Base-by-base conservation (phyloP, 2,113 vertebrate species). In the Hydropotes inermis region DNA sequence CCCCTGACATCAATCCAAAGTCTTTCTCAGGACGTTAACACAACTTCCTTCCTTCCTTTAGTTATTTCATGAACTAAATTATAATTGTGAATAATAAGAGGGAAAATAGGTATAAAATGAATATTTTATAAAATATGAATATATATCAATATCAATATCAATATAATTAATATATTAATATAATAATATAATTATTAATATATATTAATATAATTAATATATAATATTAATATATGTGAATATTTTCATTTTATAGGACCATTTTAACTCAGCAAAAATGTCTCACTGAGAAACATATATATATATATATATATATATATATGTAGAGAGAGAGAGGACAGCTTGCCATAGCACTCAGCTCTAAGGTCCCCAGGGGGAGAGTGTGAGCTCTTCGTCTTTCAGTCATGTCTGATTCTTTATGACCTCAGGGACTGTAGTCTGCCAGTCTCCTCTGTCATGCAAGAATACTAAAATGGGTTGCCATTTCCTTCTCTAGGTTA, bases 31-130 rank as follows among this genome's bases (percentile, higher is more conserved):
- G 76, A 84, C 0, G 25, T 28, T 9, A 95, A 89, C 55, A 84
- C 39, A 52, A 36, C n/a, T 95, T 43, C 33, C 60, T n/a, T n/a
- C n/a, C n/a, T n/a, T n/a, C n/a, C n/a, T n/a, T n/a, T n/a, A n/a
- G n/a, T n/a, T n/a, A 70, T 81, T 95, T 96, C 12, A 92, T 28
- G 61, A 95, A 70, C 39, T 39, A 83, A 96, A 85, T 70, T 86
- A 78, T 45, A 88, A n/a, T 28, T 43, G 5, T 50, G 10, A 74
- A 5, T 70, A 39, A 45, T 1, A 19, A 97, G 39, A 95, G 58
- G 1, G 7, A 54, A 79, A 87, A 84, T 50, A 87, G 90, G 47
- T 88, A 83, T 94, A 23, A 93, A 95, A 47, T 27, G 45, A 82
- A 27, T 28, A 90, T 67, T 82, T 93, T 91, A n/a, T n/a, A n/a